phyloP scores from a whole-genome alignment of 1,140 invertebrate species.

The Forficula auricularia region DNA sequence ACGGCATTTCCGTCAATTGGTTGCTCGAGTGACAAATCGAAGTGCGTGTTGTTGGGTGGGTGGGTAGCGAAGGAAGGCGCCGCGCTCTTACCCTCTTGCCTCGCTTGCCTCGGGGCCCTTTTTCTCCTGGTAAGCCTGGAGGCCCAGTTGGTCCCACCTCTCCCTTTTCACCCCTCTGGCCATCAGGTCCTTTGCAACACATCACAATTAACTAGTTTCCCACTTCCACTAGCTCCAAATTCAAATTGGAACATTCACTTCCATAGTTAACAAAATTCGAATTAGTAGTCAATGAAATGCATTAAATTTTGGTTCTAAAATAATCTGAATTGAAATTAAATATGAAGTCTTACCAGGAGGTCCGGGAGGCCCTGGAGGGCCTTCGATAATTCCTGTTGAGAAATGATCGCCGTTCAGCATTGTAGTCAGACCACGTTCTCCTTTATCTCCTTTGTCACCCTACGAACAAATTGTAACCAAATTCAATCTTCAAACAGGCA shows the following conservation, averaged over 20 bases:
- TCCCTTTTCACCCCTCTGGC: slow-evolving; percentile 58
- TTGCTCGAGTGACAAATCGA: too few relatives aligned
- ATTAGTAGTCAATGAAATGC: not conserved
- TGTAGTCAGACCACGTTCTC: slow-evolving; percentile 74
- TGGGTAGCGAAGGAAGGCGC: too few relatives aligned
- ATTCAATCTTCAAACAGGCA: too few relatives aligned
- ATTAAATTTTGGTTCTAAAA: too few relatives aligned
- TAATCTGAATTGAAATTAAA: not conserved
- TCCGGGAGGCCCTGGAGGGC: slow-evolving; percentile 77
- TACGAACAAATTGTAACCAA: slow-evolving; percentile 22
- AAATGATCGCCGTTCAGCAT: slow-evolving; percentile 77
- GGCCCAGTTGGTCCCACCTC: slow-evolving; percentile 53
- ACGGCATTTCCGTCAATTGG: too few relatives aligned
- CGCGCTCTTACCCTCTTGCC: slow-evolving; percentile 60
- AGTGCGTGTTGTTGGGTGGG: too few relatives aligned
- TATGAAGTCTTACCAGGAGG: slow-evolving; percentile 51
- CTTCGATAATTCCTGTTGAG: slow-evolving; percentile 81
- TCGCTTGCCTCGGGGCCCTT: slow-evolving; percentile 60
- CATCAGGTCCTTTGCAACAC: slow-evolving; percentile 30
- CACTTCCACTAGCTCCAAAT: slow-evolving; percentile 2
- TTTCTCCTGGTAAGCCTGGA: slow-evolving; percentile 52
- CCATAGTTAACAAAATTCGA: slow-evolving; percentile 4
- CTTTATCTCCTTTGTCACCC: slow-evolving; percentile 79
- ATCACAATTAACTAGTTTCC: not conserved
- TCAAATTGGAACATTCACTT: slow-evolving; percentile 1